Base-by-base conservation (phyloP, 2,113 vertebrate species). In the Lampris megalopsis region DNA sequence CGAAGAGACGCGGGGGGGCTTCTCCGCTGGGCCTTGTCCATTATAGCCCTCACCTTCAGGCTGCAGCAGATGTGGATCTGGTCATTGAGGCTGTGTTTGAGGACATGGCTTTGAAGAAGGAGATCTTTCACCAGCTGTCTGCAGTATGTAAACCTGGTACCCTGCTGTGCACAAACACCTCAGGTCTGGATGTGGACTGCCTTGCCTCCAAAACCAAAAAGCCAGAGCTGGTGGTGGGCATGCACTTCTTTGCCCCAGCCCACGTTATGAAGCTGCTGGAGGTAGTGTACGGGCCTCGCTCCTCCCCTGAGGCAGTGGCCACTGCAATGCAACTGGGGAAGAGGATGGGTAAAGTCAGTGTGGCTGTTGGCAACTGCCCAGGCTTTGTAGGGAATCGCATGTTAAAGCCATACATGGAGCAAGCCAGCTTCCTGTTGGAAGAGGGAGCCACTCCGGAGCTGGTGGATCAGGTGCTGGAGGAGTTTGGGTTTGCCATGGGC, bases 21-120 rank as follows among this genome's bases (percentile, higher is more conserved):
- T 86, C 85, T 11, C 76, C 72, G 0, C 84, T 90, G 0, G 74
- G 83, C 5, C 57, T 45, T n/a, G 81, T 96, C 73, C 91, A 58
- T 10, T 97, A 97, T 80, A 93, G 93, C 9, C 57, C 71, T 24
- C 91, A 94, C 63, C 85, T 96, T 1, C 78, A 88, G 63, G 86
- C 86, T 0, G 90, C 95, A 38, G 52, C 38, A 9, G 91, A 94
- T 2, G 95, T 91, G 0, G 97, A 98, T 79, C 88, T 98, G 60
- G 95, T 98, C 52, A 95, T 98, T 0, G 97, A 99, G 88, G 97
- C 97, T 1, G 96, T 98, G 57, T 98, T 96, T 89, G 97, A 99
- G 88, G 94, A 98, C 68, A 94, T 96, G 93, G 80, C 64, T 0
- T 88, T 98, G 24, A 98, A 98, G 90, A 95, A 95, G 78, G 80